Conservation (phyloP, 2,888 invertebrate genomes). For the Melieria crassipennis region DNA sequence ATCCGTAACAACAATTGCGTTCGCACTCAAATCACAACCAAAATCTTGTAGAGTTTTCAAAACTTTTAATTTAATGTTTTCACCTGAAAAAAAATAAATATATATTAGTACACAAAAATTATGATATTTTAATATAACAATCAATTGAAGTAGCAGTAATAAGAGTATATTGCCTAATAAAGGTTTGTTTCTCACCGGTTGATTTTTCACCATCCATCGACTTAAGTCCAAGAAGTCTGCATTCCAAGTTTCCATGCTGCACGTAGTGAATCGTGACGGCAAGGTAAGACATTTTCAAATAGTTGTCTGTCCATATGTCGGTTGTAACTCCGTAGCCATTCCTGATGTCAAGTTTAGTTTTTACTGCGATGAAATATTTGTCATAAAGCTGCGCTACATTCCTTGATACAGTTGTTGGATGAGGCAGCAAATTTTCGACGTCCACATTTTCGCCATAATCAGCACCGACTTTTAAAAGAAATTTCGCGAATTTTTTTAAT, state of each 20-base stretch:
- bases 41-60: too few species aligned
- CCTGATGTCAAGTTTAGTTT: conserved; percentile 7
- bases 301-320: conserved; percentile 18
- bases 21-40: too few species aligned
- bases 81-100: too few species aligned
- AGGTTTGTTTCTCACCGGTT: too few species aligned
- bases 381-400: conserved; percentile 1
- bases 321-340: conserved; percentile 6
- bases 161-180: not conserved
- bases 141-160: not conserved
- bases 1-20: too few species aligned
- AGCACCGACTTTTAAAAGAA: not conserved
- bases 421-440: not conserved
- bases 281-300: conserved; percentile 24
- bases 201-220: too few species aligned
- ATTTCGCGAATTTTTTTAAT: too few species aligned
- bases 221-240: conserved; percentile 15
- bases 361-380: not conserved
- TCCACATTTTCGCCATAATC: not conserved
- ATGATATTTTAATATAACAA: too few species aligned
- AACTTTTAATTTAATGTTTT: too few species aligned
- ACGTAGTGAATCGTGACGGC: conserved; percentile 27
- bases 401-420: not conserved
- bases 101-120: too few species aligned
- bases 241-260: conserved; percentile 11